Percentiles rank a stretch among this genome's conserved stretches.
These are phyloP conservation scores for Pogonomyrmex californicus DNA, from an alignment of 1,140 invertebrate species.

Conservation along the genomic window DNA sequence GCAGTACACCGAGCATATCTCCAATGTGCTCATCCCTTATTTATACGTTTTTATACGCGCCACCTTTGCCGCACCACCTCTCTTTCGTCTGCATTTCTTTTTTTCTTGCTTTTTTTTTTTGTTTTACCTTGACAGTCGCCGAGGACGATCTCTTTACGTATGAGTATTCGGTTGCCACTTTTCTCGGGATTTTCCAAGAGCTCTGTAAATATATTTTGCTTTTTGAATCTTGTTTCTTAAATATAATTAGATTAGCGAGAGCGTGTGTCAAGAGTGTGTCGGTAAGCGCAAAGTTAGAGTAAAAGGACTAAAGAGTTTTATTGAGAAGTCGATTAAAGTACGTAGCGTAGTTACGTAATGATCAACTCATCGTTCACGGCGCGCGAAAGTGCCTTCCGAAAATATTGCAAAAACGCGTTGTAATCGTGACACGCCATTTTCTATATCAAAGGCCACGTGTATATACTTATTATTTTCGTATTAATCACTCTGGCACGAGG, in stretches of 20 bases:
- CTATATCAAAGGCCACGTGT: neutral
- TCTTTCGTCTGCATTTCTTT: neutral
- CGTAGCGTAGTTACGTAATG: neutral
- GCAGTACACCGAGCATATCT: slow-evolving; percentile 18
- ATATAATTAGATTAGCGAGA: neutral
- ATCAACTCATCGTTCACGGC: neutral
- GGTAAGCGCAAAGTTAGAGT: neutral
- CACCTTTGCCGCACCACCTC: neutral
- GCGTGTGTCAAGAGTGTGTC: neutral
- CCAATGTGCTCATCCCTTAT: slow-evolving; percentile 4
- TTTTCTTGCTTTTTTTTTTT: neutral
- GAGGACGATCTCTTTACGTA: neutral
- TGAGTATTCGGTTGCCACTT: neutral
- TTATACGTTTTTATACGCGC: slow-evolving; percentile 17
- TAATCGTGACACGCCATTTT: slow-evolving; percentile 15
- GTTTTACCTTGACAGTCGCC: neutral
- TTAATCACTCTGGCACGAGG: neutral
- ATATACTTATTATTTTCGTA: slow-evolving; percentile 27
- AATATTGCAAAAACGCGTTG: neutral
- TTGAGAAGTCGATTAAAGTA: neutral
- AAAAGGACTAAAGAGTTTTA: neutral
- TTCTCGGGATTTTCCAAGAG: neutral
- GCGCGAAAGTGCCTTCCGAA: neutral
- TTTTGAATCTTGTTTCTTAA: slow-evolving; percentile 2
- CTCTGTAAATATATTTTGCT: neutral